phyloP scores from a whole-genome alignment of 2,113 vertebrate genomes.

The Hypomesus transpacificus region DNA sequence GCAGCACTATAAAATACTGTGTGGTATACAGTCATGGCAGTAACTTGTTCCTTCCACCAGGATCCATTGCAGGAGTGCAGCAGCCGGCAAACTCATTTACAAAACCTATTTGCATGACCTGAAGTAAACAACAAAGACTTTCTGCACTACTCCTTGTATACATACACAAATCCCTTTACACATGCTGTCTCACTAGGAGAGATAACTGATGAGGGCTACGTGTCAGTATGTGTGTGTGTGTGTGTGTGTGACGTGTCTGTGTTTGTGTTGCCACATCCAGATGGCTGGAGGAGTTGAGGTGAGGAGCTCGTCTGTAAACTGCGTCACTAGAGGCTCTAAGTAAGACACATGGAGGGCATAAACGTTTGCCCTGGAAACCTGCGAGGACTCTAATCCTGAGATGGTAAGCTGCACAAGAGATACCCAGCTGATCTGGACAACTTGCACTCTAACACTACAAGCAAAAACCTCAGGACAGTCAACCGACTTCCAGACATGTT shows the following conservation, averaged over 20 bases:
- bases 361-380: slow-evolving; percentile 50
- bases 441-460: neutral
- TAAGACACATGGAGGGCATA: slow-evolving; percentile 31
- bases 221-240: neutral
- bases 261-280: neutral
- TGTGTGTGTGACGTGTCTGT: neutral
- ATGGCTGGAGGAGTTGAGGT: slow-evolving; percentile 68
- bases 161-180: slow-evolving; percentile 16
- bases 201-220: slow-evolving; percentile 43
- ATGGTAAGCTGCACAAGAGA: slow-evolving; percentile 36
- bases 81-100: neutral
- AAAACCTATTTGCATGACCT: slow-evolving; percentile 40
- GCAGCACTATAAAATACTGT: too few species aligned
- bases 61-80: neutral
- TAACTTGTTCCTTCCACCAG: neutral
- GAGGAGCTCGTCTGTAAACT: slow-evolving; percentile 47
- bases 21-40: too few species aligned
- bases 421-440: slow-evolving; percentile 19
- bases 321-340: slow-evolving; percentile 33
- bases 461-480: neutral
- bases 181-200: slow-evolving; percentile 25
- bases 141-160: neutral
- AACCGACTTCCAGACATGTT: too few species aligned
- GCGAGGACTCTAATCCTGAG: slow-evolving; percentile 27
- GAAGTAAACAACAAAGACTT: slow-evolving; percentile 35